A percentile compares a stretch with the other conserved stretches of the same genome.
phyloP scores from a whole-genome alignment of 2,888 invertebrate species.

The Chrysina gloriosa region DNA sequence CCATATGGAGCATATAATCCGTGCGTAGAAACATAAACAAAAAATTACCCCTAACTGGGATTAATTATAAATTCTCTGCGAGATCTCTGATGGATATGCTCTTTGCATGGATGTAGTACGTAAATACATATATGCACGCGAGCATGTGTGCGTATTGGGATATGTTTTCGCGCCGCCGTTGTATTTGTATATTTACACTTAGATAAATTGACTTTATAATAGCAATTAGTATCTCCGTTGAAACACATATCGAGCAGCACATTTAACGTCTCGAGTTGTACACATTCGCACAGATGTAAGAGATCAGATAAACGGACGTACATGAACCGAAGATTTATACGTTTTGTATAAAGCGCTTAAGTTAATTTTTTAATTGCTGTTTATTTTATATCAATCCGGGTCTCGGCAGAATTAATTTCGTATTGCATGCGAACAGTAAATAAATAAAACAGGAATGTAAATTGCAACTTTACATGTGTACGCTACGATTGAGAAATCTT shows the following conservation, averaged over 20 bases:
- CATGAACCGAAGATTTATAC: not conserved
- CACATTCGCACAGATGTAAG: not conserved
- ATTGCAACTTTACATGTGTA: not conserved
- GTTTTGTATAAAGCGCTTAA: not conserved
- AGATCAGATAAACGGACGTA: not conserved
- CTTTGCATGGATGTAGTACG: conserved; percentile 16
- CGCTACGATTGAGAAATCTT: not conserved
- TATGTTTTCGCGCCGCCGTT: conserved; percentile 29
- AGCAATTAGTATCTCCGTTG: conserved; percentile 32
- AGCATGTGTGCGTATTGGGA: conserved; percentile 5
- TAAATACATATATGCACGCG: not conserved
- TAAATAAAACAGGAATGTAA: not conserved
- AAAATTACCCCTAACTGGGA: conserved; percentile 34
- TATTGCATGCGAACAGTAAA: not conserved
- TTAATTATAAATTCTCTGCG: conserved; percentile 36
- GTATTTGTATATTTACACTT: conserved; percentile 34
- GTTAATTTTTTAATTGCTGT: conserved; percentile 4
- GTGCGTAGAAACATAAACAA: conserved; percentile 28
- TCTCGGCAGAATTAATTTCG: not conserved
- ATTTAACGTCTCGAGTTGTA: conserved; percentile 9
- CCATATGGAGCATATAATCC: conserved; percentile 36
- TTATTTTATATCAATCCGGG: not conserved
- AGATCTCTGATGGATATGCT: conserved; percentile 29
- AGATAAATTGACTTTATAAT: conserved; percentile 35
- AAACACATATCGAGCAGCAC: conserved; percentile 21